Evolutionary conservation across 2,797 vertebrate species (phyloP), one percentile per base, ranked within the genome.

Genomic region (Peromyscus eremicus): DNA sequence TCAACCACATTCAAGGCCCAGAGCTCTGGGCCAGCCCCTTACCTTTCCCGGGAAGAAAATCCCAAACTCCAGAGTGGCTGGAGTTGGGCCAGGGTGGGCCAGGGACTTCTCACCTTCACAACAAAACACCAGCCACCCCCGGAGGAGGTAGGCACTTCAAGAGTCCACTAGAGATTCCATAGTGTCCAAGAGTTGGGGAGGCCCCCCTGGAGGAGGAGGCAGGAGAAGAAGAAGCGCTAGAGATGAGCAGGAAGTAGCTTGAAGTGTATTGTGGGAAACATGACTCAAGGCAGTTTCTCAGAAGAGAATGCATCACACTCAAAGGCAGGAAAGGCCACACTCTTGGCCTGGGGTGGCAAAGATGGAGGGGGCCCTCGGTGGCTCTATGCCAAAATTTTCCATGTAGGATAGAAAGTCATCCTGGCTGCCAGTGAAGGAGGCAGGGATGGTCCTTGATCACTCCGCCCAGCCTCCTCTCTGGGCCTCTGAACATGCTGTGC

Each of bases 131-230:
- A 85, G 10, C 12, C 40, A 91, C 40, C 11, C 29, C 21, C 29
- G 21, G 25, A 0, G 0, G 6, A 17, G 23, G n/a, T 0, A 0
- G 49, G 84, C 13, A 3, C 32, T 37, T 55, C 0, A 7, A 19
- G 73, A 5, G 84, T 19, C 68, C n/a, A 5, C 49, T 6, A 40
- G 89, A 89, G 25, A 60, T 25, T 4, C 0, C 0, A 7, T 14
- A 21, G 13, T 6, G 11, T 8, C 37, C 40, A 29, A 34, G 64
- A 79, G 27, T 6, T 8, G 55, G 7, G 49, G 49, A 23, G 10
- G 25, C 6, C 29, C 40, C 80, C 57, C 10, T 37, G 1, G 29
- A 2, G 62, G 40, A 49, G 21, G 14, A 5, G 32, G 32, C 6
- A 3, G 27, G 25, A 0, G 25, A 40, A 34, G 25, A 27, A 34